Evolutionary conservation across 2,113 vertebrate species (phyloP), one percentile per base, ranked within the genome.

Genomic region (Chaenogobius annularis): DNA sequence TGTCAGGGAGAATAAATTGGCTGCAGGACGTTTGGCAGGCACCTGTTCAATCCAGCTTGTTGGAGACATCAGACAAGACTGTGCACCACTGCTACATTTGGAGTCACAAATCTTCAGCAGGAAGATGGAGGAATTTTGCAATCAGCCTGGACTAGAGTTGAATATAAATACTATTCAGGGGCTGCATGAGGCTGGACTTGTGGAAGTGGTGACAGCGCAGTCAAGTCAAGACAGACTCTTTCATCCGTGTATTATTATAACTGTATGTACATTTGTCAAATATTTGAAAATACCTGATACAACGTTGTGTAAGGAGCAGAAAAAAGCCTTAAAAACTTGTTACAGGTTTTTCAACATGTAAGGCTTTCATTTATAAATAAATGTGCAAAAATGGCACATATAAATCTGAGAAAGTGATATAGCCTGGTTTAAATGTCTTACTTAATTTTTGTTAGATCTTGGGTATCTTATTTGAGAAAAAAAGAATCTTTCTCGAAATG

Each of bases 1-100:
- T 89, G 85, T 87, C 84, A 79, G 82, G 63, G 79, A 86, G 84
- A 78, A 78, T 79, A 89, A 87, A 86, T 86, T 89, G 89, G 82
- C 81, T 58, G 15, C 17, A 70, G 66, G 55, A 83, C 70, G 73
- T 86, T 88, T 88, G 77, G 75, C 70, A 68, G 85, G 70, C 84
- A 88, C 84, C 82, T 86, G 84, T 81, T 87, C 87, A 80, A 70
- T 85, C 75, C 64, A 10, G 68, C 79, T 77, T 77, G 66, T 72
- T 47, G 72, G 66, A 79, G 72, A 81, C 76, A 75, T 87, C 86
- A 87, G 73, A 85, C 81, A 23, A 76, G 55, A 20, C 46, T 55
- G 70, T n/a, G 78, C 47, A 17, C 40, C 43, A n/a, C 40, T 61
- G 66, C 46, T 65, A 59, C 75, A 75, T 68, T 70, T 54, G 73